phyloP scores from a whole-genome alignment of 1,140 invertebrate genomes.

The Euwallacea fornicatus region DNA sequence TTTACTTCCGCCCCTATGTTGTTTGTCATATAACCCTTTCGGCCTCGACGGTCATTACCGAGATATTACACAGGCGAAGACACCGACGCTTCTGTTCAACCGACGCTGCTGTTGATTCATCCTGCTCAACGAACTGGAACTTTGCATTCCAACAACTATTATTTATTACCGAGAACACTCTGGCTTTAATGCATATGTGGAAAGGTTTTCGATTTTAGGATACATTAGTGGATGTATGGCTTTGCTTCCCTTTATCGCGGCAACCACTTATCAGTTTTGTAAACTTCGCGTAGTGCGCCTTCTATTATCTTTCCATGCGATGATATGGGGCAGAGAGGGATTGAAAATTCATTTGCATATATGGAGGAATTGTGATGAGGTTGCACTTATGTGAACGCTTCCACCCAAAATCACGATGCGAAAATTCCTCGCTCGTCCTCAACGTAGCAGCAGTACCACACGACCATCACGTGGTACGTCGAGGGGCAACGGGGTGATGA shows the following conservation, averaged over 20 bases:
- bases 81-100: slow-evolving; percentile 30
- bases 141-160: slow-evolving; percentile 24
- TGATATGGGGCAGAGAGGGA: too few relatives aligned
- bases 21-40: slow-evolving; percentile 52
- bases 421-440: too few relatives aligned
- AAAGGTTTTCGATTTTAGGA: slow-evolving; percentile 6
- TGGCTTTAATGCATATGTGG: slow-evolving; percentile 25
- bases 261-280: neutral
- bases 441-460: too few relatives aligned
- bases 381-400: too few relatives aligned
- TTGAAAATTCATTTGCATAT: too few relatives aligned
- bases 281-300: too few relatives aligned
- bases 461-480: too few relatives aligned
- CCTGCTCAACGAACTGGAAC: slow-evolving; percentile 29
- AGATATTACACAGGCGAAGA: slow-evolving; percentile 44
- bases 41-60: slow-evolving; percentile 46
- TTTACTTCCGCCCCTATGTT: slow-evolving; percentile 52
- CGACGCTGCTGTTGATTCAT: slow-evolving; percentile 36
- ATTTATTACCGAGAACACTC: slow-evolving; percentile 29
- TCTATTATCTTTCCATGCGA: too few relatives aligned
- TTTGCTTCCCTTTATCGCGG: slow-evolving; percentile 1
- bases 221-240: neutral
- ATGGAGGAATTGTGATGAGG: too few relatives aligned
- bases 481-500: too few relatives aligned
- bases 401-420: too few relatives aligned